Conservation (phyloP, 1,140 invertebrate species). For the Myzus persicae region DNA sequence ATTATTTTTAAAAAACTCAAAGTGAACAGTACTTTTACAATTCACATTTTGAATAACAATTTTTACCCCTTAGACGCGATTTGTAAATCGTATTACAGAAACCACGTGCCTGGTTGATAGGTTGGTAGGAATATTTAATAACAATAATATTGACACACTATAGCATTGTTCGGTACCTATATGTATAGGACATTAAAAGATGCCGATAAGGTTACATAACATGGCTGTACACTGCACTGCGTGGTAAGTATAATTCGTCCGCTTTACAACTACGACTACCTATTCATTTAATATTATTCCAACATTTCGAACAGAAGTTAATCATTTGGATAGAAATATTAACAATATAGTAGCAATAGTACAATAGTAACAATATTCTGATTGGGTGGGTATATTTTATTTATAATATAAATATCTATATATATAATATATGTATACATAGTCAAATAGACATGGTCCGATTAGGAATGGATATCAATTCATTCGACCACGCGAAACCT, state of each 20-base stretch:
- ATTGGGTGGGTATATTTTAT: no score
- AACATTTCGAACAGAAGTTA: neutral
- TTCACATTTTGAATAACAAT: neutral
- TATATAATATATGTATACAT: neutral
- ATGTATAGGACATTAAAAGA: no score
- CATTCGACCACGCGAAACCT: neutral
- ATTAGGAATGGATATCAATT: conserved; percentile 2
- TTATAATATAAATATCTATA: no score
- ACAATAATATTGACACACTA: no score
- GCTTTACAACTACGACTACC: neutral
- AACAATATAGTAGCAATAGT: neutral
- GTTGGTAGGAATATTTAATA: no score
- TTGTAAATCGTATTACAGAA: no score
- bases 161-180: no score
- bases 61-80: neutral
- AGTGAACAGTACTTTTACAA: neutral
- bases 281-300: neutral
- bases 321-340: neutral
- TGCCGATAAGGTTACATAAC: no score
- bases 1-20: neutral
- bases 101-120: no score
- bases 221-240: no score
- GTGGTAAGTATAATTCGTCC: no score
- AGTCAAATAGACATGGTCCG: neutral
- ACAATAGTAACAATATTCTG: no score